Conservation (phyloP, 2,797 vertebrate species). For the Sebastolobus alascanus region DNA sequence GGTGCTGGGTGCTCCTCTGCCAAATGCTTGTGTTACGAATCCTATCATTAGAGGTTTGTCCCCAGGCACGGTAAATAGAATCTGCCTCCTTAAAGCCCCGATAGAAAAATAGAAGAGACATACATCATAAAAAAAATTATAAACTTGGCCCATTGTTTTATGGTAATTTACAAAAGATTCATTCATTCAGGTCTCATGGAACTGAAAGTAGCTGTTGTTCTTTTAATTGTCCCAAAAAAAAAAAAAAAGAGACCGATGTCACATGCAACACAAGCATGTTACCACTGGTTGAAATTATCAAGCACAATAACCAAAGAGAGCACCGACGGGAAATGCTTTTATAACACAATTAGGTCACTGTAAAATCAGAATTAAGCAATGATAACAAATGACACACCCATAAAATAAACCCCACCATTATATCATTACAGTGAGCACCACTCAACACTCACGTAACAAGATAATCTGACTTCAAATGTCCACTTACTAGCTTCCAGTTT, state of each 20-base stretch:
- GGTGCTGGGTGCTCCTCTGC: background rate
- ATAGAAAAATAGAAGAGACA: background rate
- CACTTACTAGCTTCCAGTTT: background rate
- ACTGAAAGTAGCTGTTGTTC: background rate
- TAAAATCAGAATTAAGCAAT: background rate
- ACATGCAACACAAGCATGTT: background rate
- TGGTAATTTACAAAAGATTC: background rate
- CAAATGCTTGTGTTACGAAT: background rate
- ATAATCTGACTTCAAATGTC: background rate
- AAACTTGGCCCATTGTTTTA: too few relatives aligned
- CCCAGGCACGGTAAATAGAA: background rate
- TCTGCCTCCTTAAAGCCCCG: background rate
- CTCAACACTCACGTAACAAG: background rate
- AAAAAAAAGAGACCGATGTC: background rate
- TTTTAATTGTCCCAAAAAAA: background rate
- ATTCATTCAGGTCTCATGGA: background rate
- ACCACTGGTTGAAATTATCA: background rate
- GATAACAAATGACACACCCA: background rate
- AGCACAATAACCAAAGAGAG: background rate
- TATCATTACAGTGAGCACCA: background rate
- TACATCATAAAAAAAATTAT: background rate
- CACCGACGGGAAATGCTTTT: conserved; percentile 8
- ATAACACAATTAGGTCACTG: background rate
- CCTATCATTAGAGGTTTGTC: background rate
- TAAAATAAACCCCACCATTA: background rate